Evolutionary conservation across 2,888 invertebrate genomes (phyloP).

Genomic region (Nomada goodeniana): DNA sequence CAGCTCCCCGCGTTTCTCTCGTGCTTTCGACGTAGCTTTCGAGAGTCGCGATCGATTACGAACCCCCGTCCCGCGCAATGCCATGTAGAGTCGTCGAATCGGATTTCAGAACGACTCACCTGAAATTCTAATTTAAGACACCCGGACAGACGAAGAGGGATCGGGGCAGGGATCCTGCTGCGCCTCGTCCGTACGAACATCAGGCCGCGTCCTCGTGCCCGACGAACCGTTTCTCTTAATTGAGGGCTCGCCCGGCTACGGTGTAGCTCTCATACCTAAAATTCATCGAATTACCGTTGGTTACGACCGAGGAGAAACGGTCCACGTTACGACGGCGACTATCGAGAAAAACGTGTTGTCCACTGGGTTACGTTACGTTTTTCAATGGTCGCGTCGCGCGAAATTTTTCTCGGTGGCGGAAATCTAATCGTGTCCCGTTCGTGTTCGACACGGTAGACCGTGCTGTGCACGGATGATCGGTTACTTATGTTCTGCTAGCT

Average conservation of each 20-base stretch:
- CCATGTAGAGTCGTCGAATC: slow-evolving; percentile 67
- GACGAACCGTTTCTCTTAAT: slow-evolving; percentile 64
- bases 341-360: slow-evolving; percentile 11
- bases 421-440: neutral
- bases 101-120: slow-evolving; percentile 69
- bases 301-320: neutral
- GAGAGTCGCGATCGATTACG: slow-evolving; percentile 65
- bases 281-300: slow-evolving; percentile 54
- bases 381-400: neutral
- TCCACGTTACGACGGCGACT: neutral
- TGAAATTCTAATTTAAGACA: slow-evolving; percentile 75
- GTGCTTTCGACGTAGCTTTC: neutral
- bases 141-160: neutral
- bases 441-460: neutral
- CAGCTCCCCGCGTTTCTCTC: slow-evolving; percentile 20
- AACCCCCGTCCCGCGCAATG: slow-evolving; percentile 32
- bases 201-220: slow-evolving; percentile 40
- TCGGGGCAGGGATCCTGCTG: slow-evolving; percentile 20
- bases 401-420: neutral
- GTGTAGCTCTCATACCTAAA: slow-evolving; percentile 37
- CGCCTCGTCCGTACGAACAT: slow-evolving; percentile 55
- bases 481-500: neutral
- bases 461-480: neutral
- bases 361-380: neutral
- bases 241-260: slow-evolving; percentile 44